Evolutionary conservation across 2,113 vertebrate genomes (phyloP).

Genomic region (Odocoileus virginianus): DNA sequence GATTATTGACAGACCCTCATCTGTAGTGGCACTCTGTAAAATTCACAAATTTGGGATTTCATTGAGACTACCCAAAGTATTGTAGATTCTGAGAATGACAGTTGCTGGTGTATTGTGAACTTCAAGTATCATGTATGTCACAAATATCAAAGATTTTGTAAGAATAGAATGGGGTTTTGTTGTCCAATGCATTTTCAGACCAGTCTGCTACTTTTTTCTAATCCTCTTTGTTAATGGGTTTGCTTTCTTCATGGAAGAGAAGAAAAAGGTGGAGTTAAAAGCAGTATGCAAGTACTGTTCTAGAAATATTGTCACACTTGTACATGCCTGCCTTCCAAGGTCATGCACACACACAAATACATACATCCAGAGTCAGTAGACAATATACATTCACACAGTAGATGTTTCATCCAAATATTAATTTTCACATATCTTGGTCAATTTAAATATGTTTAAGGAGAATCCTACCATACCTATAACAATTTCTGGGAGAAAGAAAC

Average conservation of each 20-base stretch:
- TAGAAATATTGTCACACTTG: neutral
- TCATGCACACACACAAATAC: neutral
- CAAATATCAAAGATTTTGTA: neutral
- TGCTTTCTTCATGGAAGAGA: neutral
- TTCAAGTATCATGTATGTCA: neutral
- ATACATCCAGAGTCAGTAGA: neutral
- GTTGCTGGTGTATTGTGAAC: neutral
- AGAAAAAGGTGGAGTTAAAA: neutral
- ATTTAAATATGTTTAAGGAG: neutral
- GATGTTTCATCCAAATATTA: neutral
- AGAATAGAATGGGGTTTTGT: neutral
- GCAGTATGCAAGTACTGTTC: neutral
- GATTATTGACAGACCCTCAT: neutral
- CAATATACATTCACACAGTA: neutral
- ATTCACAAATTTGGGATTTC: neutral
- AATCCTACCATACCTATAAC: neutral
- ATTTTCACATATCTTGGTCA: neutral
- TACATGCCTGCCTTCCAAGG: neutral
- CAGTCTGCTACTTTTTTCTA: neutral
- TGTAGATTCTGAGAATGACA: neutral
- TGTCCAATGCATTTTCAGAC: neutral
- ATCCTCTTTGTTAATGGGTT: neutral
- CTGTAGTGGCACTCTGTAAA: neutral
- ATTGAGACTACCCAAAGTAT: neutral
- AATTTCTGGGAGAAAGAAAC: neutral